Percentiles rank a stretch among this genome's conserved stretches.
Conservation (phyloP, 2,113 vertebrate species). For the Fulmarus glacialis region DNA sequence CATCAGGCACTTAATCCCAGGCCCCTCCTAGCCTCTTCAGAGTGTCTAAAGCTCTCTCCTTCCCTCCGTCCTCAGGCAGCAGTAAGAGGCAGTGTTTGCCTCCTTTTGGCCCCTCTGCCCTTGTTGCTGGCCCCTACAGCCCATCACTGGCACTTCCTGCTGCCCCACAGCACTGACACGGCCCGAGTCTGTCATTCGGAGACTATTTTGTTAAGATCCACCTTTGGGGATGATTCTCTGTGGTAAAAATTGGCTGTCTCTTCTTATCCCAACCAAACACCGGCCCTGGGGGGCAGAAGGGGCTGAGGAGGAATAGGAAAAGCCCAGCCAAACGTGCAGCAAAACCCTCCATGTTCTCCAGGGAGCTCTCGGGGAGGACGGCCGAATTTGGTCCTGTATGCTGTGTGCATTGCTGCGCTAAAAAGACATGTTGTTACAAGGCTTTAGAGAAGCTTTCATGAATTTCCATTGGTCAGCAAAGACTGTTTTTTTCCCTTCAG, state of each 20-base stretch:
- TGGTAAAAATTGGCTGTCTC: background rate
- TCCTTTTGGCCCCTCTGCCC: background rate
- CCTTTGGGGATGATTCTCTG: too few relatives aligned
- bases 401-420: background rate
- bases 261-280: background rate
- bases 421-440: background rate
- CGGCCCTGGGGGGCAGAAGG: background rate
- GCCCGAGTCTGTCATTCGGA: accelerated
- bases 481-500: background rate
- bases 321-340: background rate
- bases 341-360: background rate
- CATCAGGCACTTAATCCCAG: background rate
- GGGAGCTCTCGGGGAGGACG: background rate
- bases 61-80: background rate
- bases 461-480: background rate
- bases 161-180: background rate
- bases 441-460: background rate
- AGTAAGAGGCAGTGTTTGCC: background rate
- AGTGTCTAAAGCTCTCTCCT: background rate
- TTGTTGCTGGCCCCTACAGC: background rate
- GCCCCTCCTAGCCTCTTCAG: background rate
- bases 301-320: background rate
- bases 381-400: background rate
- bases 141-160: background rate
- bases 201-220: background rate